A percentile compares a stretch with the other conserved stretches of the same genome.
Conservation (phyloP, 2,888 invertebrate genomes). For the Gerosis bhagava region DNA sequence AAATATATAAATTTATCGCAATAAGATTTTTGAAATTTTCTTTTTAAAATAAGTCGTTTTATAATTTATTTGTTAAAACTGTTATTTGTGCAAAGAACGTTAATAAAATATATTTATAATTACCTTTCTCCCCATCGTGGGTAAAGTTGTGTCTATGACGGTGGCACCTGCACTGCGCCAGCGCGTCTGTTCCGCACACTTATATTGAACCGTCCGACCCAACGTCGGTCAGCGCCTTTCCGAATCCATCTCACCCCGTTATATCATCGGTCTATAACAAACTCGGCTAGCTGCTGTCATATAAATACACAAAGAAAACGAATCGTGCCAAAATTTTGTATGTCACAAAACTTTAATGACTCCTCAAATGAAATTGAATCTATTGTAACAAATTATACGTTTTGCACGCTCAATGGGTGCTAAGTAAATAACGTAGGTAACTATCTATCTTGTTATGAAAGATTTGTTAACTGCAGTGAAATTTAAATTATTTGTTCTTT, state of each 20-base stretch:
- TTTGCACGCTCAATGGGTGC: not conserved
- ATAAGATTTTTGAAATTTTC: too few species aligned
- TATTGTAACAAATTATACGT: slow-evolving; percentile 6
- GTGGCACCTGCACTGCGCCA: slow-evolving; percentile 60
- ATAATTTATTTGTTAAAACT: too few species aligned
- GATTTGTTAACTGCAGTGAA: too few species aligned
- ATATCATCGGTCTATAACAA: slow-evolving; percentile 43
- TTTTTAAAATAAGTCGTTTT: too few species aligned
- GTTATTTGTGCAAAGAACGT: too few species aligned
- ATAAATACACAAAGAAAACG: slow-evolving; percentile 32
- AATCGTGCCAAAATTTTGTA: slow-evolving; percentile 18
- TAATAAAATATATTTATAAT: slow-evolving; percentile 24
- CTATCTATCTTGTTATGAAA: slow-evolving; percentile 2
- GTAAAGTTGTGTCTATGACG: slow-evolving; percentile 53
- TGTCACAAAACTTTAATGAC: not conserved
- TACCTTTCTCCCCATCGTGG: slow-evolving; percentile 72
- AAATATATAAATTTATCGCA: too few species aligned
- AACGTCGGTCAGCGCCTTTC: slow-evolving; percentile 32
- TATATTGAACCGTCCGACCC: slow-evolving; percentile 52
- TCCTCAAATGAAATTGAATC: slow-evolving; percentile 6
- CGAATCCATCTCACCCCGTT: slow-evolving; percentile 40
- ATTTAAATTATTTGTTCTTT: slow-evolving; percentile 3
- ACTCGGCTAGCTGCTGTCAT: slow-evolving; percentile 16
- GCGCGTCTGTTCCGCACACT: slow-evolving; percentile 54
- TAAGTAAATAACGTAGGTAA: slow-evolving; percentile 3